Base-by-base conservation (phyloP, 1,140 invertebrate species). In the Stegodyphus dumicola region DNA sequence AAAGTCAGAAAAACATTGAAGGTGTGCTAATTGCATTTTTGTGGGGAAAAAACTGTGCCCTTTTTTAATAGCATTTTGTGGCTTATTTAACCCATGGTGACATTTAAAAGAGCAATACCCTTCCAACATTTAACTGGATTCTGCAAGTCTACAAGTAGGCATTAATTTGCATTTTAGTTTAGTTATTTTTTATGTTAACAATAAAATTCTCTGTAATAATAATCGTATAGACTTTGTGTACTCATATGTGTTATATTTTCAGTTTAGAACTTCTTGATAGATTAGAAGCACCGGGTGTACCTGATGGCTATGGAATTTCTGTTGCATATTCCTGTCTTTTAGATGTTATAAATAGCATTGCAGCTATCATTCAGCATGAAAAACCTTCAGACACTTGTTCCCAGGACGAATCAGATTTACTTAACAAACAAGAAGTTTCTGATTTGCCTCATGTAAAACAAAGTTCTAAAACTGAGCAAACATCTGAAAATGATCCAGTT, bases 191-290 rank as follows among this genome's bases (percentile, higher is more conserved):
- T 33, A 33, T 33, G 33, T 33, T 33, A 33, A 33, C 33, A 1
- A 33, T 33, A 33, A 33, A 33, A 33, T 33, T 33, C 33, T 33
- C 33, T 33, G 33, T 1, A 33, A 33, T 1, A 33, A 33, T 33
- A 33, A 33, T 33, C 33, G 1, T 33, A 33, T 33, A 33, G 1
- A 1, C 3, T 33, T 33, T 33, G 33, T 33, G 33, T 33, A 33
- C 33, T 33, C 33, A 33, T 33, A 33, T 33, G 33, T 33, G 33
- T 33, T 33, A 33, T 33, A 33, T 33, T 33, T 93, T 73, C 90
- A 98, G 96, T 90, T 92, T 99, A 88, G 98, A 99, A 90, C 95
- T 98, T 94, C 91, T 98, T 88, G 98, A 99, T 89, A 97, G 98
- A 90, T 93, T 95, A 9, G 98, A 99, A 88, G 95, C 97, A n/a